A percentile compares a stretch with the other conserved stretches of the same genome.
Evolutionary conservation across 2,888 invertebrate genomes (phyloP).

Genomic region (Homarus gammarus): DNA sequence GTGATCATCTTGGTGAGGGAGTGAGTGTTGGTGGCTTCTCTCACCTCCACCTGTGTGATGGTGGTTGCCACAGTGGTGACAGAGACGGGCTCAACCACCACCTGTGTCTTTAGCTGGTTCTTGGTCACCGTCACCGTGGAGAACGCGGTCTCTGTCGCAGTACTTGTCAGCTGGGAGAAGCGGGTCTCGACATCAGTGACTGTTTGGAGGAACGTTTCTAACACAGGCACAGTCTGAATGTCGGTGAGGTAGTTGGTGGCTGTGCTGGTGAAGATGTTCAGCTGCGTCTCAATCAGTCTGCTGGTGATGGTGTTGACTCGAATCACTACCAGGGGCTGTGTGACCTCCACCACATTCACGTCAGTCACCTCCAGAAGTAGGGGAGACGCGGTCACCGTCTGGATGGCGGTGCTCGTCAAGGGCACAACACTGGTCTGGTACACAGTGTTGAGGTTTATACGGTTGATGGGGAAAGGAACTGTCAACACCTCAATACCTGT

Average conservation of each 20-base stretch:
- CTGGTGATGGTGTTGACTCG: conserved; percentile 40
- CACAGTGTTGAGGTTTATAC: conserved; percentile 38
- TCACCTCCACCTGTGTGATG: conserved; percentile 9
- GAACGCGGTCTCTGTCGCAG: background rate
- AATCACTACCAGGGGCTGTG: background rate
- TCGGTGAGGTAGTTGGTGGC: conserved; percentile 51
- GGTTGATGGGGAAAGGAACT: conserved; percentile 16
- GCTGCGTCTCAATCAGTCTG: conserved; percentile 18
- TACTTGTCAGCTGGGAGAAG: conserved; percentile 2
- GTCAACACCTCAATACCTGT: conserved; percentile 27
- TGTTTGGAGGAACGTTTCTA: conserved; percentile 10
- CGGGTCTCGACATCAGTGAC: conserved; percentile 9
- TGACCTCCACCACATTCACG: conserved; percentile 20
- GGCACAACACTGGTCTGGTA: conserved; percentile 15
- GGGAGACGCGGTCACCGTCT: conserved; percentile 16
- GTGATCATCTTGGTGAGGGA: conserved; percentile 57
- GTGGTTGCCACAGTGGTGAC: background rate
- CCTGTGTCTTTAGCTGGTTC: conserved; percentile 24
- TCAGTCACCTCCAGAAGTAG: conserved; percentile 38
- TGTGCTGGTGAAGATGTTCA: conserved; percentile 30
- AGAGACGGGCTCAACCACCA: background rate
- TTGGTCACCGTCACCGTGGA: conserved; percentile 19
- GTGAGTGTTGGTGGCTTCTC: conserved; percentile 33
- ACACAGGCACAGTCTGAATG: conserved; percentile 13
- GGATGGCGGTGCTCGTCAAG: conserved; percentile 19